Percentiles rank a stretch among this genome's conserved stretches.
Conservation (phyloP, 2,113 vertebrate genomes). For the Scortum barcoo region DNA sequence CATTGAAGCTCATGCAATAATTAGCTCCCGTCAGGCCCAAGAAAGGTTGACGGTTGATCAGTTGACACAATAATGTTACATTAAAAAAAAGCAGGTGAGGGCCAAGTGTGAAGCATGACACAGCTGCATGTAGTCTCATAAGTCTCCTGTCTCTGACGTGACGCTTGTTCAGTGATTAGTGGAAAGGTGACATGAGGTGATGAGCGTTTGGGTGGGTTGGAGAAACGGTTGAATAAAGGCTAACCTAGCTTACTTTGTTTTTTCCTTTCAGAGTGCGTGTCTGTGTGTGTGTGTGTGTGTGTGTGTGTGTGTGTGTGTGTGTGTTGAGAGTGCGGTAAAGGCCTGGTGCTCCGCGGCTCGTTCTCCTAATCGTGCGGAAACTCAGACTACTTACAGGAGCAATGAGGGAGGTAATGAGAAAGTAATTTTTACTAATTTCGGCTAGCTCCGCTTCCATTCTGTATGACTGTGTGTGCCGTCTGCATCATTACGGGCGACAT, state of each 20-base stretch:
- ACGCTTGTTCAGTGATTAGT: constrained; percentile 67
- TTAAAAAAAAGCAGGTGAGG: constrained; percentile 30
- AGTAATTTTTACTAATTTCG: constrained; percentile 88
- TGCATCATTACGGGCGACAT: constrained; percentile 87
- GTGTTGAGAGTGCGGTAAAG: constrained; percentile 41
- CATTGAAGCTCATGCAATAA: constrained; percentile 74
- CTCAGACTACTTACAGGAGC: constrained; percentile 88
- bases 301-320: constrained; percentile 21
- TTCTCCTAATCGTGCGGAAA: constrained; percentile 85
- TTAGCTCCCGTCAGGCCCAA: constrained; percentile 76
- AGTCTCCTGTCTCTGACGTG: constrained; percentile 51
- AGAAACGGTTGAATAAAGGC: constrained; percentile 41
- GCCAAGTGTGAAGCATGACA: constrained; percentile 49
- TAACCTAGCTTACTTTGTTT: constrained; percentile 33
- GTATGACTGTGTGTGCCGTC: constrained; percentile 82
- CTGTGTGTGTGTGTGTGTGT: neutral
- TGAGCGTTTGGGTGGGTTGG: constrained; percentile 21
- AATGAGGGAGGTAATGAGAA: constrained; percentile 89
- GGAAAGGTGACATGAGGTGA: constrained; percentile 41
- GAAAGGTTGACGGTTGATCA: constrained; percentile 62
- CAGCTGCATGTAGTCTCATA: constrained; percentile 57
- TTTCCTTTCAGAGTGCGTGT: neutral
- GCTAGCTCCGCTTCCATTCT: constrained; percentile 80
- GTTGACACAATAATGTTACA: constrained; percentile 64
- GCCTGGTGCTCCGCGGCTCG: constrained; percentile 69